Evolutionary conservation across 1,140 invertebrate species (phyloP).

Genomic region (Drosophila sp.): DNA sequence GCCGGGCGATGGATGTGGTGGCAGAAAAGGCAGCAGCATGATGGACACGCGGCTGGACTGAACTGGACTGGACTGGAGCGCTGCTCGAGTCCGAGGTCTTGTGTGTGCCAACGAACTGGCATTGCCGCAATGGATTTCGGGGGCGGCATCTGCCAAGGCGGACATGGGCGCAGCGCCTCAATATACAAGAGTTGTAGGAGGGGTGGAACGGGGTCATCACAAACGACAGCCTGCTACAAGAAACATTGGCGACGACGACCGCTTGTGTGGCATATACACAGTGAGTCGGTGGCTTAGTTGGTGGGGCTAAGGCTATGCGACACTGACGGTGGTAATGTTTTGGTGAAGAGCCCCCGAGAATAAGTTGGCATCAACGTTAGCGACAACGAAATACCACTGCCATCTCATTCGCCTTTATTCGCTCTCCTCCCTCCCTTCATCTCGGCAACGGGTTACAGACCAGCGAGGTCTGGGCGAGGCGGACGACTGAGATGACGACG

Average conservation of each 20-base stretch:
- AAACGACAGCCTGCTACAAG: constrained; percentile 35
- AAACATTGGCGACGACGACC: constrained; percentile 26
- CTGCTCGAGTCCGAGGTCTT: constrained; percentile 32
- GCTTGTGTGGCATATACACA: constrained; percentile 32
- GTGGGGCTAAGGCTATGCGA: constrained; percentile 34
- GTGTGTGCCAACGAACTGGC: constrained; percentile 46
- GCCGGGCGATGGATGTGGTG: constrained; percentile 76
- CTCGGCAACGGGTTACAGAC: constrained; percentile 3
- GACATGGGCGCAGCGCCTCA: constrained; percentile 49
- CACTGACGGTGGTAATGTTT: constrained; percentile 29
- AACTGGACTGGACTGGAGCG: too few relatives aligned
- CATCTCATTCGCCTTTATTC: constrained; percentile 42
- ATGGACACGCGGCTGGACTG: constrained; percentile 71
- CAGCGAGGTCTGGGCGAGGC: constrained; percentile 38
- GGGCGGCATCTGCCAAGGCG: constrained; percentile 74
- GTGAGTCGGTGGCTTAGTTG: constrained; percentile 40
- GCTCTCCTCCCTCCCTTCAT: neutral
- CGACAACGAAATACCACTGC: constrained; percentile 71
- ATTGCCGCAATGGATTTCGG: constrained; percentile 36
- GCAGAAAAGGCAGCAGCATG: constrained; percentile 61
- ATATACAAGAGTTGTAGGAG: constrained; percentile 30
- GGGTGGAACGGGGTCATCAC: constrained; percentile 26
- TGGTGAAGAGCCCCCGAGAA: constrained; percentile 55
- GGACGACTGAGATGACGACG: constrained; percentile 74
- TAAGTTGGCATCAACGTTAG: constrained; percentile 68